phyloP scores from a whole-genome alignment of 2,113 vertebrate genomes.

The Chamaetylas fuelleborni region DNA sequence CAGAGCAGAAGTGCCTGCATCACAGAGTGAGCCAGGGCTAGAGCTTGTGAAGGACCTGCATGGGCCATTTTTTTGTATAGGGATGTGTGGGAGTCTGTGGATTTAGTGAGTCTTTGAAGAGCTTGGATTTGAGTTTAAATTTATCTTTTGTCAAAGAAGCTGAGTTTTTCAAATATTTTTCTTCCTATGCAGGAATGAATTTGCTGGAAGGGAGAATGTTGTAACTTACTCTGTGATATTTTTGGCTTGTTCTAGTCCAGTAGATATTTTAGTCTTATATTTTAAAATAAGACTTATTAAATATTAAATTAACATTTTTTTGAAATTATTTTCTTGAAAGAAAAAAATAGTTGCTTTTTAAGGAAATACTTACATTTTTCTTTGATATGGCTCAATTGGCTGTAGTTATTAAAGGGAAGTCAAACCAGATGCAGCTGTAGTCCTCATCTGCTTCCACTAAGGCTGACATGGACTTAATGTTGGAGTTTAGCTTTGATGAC shows the following conservation, averaged over 20 bases:
- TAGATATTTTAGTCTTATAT: not conserved
- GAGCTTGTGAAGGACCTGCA: not conserved
- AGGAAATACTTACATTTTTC: slow-evolving; percentile 21
- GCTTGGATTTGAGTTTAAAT: not conserved
- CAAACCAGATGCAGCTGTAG: slow-evolving; percentile 36
- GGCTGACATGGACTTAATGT: slow-evolving; percentile 39
- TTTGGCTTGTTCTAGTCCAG: not conserved
- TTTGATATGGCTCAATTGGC: slow-evolving; percentile 24
- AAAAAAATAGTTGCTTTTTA: slow-evolving; percentile 21
- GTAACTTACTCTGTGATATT: not conserved
- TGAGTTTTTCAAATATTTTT: not conserved
- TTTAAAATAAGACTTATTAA: not conserved
- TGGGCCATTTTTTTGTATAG: not conserved
- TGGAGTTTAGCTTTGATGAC: slow-evolving; percentile 58
- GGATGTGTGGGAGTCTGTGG: not conserved
- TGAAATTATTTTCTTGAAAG: not conserved
- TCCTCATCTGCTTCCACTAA: slow-evolving; percentile 64
- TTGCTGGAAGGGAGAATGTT: not conserved
- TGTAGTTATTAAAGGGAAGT: slow-evolving; percentile 30
- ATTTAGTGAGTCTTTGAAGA: not conserved
- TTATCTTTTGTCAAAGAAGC: not conserved
- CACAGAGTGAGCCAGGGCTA: fast-evolving
- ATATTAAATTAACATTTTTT: slow-evolving; percentile 14
- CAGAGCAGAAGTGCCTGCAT: not conserved
- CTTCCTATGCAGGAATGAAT: not conserved